phyloP scores from a whole-genome alignment of 1,140 invertebrate genomes.

The Heterodera carotae region DNA sequence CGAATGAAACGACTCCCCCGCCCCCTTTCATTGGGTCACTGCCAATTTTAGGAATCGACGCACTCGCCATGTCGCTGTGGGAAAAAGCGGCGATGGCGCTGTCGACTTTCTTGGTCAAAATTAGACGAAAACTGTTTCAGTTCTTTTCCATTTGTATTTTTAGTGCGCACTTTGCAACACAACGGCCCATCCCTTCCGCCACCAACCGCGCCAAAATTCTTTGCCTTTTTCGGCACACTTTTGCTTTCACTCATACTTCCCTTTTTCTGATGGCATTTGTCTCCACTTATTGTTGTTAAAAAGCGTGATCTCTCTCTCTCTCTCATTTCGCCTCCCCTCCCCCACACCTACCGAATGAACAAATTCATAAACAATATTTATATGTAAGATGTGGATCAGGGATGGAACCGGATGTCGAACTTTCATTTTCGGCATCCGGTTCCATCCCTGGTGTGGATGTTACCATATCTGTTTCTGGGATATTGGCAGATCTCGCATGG shows the following conservation, averaged over 20 bases:
- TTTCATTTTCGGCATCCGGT: too few species aligned
- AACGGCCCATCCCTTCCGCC: background rate
- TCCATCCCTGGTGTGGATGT: too few species aligned
- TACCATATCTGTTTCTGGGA: too few species aligned
- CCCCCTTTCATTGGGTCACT: background rate
- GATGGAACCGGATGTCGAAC: too few species aligned
- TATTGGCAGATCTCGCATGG: too few species aligned
- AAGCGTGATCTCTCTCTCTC: background rate
- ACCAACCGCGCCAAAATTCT: background rate
- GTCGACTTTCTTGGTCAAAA: constrained; percentile 54
- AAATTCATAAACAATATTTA: too few species aligned
- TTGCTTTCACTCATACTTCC: background rate
- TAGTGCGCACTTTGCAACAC: background rate
- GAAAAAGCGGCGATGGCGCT: constrained; percentile 59
- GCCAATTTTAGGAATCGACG: background rate
- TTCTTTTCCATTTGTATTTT: background rate
- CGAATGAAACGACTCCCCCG: too few species aligned
- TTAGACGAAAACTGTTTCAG: constrained; percentile 25
- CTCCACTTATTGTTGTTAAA: background rate
- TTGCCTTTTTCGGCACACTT: background rate
- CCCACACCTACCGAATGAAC: too few species aligned
- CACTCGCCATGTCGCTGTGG: constrained; percentile 52
- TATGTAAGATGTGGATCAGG: too few species aligned
- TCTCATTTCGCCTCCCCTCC: background rate
- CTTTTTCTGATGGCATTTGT: background rate